phyloP scores from a whole-genome alignment of 2,888 invertebrate genomes.

The Drosophila robusta region DNA sequence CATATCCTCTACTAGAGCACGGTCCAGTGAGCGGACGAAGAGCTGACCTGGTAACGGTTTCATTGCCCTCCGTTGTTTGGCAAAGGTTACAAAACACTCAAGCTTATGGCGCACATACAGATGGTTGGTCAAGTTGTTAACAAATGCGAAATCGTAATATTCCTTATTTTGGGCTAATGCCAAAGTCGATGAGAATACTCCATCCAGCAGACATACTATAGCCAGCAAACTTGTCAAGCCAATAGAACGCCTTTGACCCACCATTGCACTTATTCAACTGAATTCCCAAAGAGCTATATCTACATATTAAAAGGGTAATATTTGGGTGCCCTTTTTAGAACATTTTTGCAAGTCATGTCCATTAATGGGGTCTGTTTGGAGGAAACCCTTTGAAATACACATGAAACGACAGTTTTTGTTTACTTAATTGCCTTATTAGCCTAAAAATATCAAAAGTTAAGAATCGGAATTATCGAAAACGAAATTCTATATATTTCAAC shows the following conservation, averaged over 20 bases:
- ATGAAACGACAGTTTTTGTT: not conserved
- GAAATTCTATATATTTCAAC: too few species aligned
- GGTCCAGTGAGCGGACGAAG: slow-evolving; percentile 28
- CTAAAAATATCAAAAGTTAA: not conserved
- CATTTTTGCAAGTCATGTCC: slow-evolving; percentile 11
- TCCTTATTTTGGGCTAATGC: not conserved
- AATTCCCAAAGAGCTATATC: not conserved
- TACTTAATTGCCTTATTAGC: not conserved
- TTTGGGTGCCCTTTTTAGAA: too few species aligned
- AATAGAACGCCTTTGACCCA: not conserved
- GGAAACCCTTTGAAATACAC: not conserved
- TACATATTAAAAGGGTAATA: not conserved
- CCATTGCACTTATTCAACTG: slow-evolving; percentile 24
- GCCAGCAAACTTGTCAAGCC: not conserved
- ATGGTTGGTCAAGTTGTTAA: slow-evolving; percentile 13
- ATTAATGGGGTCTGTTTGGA: not conserved
- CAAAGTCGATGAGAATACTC: not conserved
- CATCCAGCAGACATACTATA: slow-evolving; percentile 3
- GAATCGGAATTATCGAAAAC: not conserved
- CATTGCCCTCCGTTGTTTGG: not conserved
- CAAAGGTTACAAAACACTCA: slow-evolving; percentile 27
- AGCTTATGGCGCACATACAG: slow-evolving; percentile 19
- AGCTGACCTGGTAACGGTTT: not conserved
- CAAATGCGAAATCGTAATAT: slow-evolving; percentile 18
- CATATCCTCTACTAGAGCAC: slow-evolving; percentile 24